Base-by-base conservation (phyloP, 92 coral and sea anemone genomes). In the Epizoanthus illoricatus region DNA sequence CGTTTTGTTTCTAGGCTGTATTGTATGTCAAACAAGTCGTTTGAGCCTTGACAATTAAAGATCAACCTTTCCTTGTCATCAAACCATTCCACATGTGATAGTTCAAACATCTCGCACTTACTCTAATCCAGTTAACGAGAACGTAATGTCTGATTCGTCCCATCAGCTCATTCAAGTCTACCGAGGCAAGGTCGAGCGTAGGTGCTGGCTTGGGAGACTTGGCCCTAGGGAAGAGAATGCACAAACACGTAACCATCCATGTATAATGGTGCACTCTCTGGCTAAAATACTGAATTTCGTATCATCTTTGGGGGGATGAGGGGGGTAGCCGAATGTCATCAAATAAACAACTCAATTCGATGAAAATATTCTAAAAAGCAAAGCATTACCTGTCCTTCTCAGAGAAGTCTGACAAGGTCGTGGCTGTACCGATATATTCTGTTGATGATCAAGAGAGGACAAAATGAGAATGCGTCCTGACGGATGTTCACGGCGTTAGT, bases 61-160 rank as follows among this genome's bases (percentile, higher is more conserved):
- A 28, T 28, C 13, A 65, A 65, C 18, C 10, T 9, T 65, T 65
- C 18, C 55, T 8, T 49, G 11, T 8, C 55, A 7, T 49, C 10
- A 8, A 49, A 49, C 55, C 55, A 49, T 49, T 49, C 55, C 55
- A 49, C 12, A 2, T 49, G 55, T 8, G 55, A 47, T 47, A 6
- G 10, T 47, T 5, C 6, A 5, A 47, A 47, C 9, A 47, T 49
- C 11, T 2, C 10, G 0, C 64, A 73, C 97, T 73, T 76, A 96
- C 99, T 90, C 99, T 85, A 12, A 96, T 88, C 86, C 99, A 88
- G 88, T 93, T 96, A 17, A 94, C 97, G 15, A 96, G 88, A 61
- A 96, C 99, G 86, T 93, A 91, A 86, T 96, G 94, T 49, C 92
- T 89, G 75, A 96, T 93, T 47, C 99, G 96, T 75, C 92, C 91